Evolutionary conservation across 1,140 invertebrate genomes (phyloP), one percentile per base, ranked within the genome.

Genomic region (Atopsyche davidsoni): DNA sequence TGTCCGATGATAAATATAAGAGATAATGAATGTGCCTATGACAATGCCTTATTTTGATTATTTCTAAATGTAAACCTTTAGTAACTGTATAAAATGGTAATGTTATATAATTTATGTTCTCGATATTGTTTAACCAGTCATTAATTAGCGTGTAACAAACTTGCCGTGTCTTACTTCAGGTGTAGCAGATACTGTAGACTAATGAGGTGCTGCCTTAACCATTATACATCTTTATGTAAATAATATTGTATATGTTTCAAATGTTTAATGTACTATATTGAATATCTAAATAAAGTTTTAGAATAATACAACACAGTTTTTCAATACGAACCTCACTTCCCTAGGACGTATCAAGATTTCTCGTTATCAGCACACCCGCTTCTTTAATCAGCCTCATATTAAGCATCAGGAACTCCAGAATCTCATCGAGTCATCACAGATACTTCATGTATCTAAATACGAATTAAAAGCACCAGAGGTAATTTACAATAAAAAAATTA

Each of bases 231-330:
- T 28, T 28, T 50, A 24, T 50, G 47, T 50, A 50, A 50, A 50
- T 50, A 49, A 49, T 49, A 50, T 50, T 50, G 40, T 43, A 50
- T 35, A 43, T 42, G 39, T 47, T 36, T 32, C 40, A 28, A 19
- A 40, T 39, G 46, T 50, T 36, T 50, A 42, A 42, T 42, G 47
- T 50, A 50, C 47, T 50, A 42, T 50, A 39, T 47, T 39, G 38
- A 39, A 4, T 39, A 32, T 42, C 40, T 50, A 34, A 50, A 50
- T 50, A 50, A 50, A 50, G 28, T 22, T 42, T 42, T 43, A 43
- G 40, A 42, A 19, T 17, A 39, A 17, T 10, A 10, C n/a, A n/a
- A n/a, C n/a, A n/a, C n/a, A n/a, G n/a, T n/a, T n/a, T n/a, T n/a
- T n/a, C n/a, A n/a, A n/a, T n/a, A n/a, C n/a, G n/a, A n/a, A n/a